Conservation (phyloP, 2,797 vertebrate species). For the Propithecus perrieri region DNA sequence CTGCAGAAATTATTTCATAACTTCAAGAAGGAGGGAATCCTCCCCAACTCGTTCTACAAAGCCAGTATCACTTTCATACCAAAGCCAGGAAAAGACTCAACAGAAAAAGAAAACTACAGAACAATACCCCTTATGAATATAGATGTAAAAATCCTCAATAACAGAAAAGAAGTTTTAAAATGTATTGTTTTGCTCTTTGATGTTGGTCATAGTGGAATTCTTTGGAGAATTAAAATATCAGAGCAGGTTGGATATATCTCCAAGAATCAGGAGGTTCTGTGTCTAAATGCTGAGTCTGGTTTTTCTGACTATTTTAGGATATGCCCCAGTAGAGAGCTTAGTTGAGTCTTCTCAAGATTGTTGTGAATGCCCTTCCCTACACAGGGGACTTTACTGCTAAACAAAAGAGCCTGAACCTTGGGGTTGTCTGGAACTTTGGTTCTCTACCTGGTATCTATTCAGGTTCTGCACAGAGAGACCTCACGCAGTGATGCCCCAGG, state of each 20-base stretch:
- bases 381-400: neutral
- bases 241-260: neutral
- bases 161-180: neutral
- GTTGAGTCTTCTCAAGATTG: neutral
- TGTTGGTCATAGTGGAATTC: neutral
- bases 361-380: neutral
- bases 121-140: no score
- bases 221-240: neutral
- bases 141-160: neutral
- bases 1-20: no score
- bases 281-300: neutral
- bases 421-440: neutral
- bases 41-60: no score
- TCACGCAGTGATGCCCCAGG: rapidly evolving
- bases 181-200: neutral
- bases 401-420: neutral
- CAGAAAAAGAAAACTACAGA: no score
- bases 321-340: neutral
- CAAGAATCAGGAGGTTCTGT: neutral
- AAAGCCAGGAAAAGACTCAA: no score
- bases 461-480: neutral
- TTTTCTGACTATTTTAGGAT: neutral
- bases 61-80: no score
- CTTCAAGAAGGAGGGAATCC: no score
- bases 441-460: neutral